These are phyloP conservation scores for Neolamprologus fasciatus DNA, from an alignment of 2,113 vertebrate species.

Conservation along the genomic window DNA sequence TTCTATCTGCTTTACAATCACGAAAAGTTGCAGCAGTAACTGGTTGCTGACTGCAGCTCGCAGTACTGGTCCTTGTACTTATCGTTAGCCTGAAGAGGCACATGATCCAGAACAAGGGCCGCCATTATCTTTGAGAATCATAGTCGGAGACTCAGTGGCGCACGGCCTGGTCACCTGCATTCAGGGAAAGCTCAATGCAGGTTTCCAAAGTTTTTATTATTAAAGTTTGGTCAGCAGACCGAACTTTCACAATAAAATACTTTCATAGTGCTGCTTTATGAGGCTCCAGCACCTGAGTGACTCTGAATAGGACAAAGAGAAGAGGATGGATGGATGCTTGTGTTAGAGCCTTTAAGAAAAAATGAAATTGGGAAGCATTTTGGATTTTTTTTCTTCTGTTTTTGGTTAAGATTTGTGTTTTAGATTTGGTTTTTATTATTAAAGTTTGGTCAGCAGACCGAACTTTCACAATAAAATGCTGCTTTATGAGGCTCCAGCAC, in stretches of 20 bases:
- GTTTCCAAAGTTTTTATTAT: neutral
- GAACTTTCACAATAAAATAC: neutral
- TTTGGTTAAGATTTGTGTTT: neutral
- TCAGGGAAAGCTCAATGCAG: neutral
- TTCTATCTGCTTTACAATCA: neutral
- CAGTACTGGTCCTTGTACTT: neutral
- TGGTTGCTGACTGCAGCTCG: neutral
- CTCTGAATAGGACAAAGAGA: neutral
- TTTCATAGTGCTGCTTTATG: neutral
- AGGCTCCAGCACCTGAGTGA: neutral
- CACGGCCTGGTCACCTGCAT: neutral
- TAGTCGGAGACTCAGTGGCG: neutral
- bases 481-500: too few species aligned
- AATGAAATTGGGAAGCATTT: neutral
- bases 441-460: too few species aligned
- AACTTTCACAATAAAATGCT: too few species aligned
- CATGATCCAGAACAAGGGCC: neutral
- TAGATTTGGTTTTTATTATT: too few species aligned
- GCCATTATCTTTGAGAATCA: neutral
- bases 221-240: neutral
- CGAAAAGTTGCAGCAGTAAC: neutral
- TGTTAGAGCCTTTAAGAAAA: neutral
- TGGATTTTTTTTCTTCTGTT: neutral
- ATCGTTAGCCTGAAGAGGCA: neutral
- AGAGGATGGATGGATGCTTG: neutral